These are phyloP conservation scores for Parnassius orleans DNA, from an alignment of 2,888 invertebrate species.

Conservation along the genomic window DNA sequence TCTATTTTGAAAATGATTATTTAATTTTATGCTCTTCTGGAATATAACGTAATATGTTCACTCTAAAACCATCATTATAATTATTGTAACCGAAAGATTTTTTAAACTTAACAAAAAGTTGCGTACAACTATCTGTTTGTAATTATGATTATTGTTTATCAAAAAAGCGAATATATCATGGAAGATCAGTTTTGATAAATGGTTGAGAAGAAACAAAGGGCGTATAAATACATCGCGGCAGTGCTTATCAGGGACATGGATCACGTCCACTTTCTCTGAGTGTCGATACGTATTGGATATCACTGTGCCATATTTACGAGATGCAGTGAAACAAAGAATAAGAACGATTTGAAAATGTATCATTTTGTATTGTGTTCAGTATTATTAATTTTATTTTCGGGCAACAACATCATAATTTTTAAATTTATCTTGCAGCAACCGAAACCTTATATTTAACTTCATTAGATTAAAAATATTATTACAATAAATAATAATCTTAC, in stretches of 20 bases:
- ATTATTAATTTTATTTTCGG: background rate
- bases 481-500: slow-evolving; percentile 17
- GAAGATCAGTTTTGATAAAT: slow-evolving; percentile 42
- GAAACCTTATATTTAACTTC: background rate
- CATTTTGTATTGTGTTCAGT: background rate
- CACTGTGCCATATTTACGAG: slow-evolving; percentile 2
- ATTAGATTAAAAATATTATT: slow-evolving; percentile 4
- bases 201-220: slow-evolving; percentile 76
- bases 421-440: background rate
- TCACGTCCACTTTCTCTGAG: slow-evolving; percentile 70
- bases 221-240: slow-evolving; percentile 72
- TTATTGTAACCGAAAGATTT: too few relatives aligned
- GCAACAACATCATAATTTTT: background rate
- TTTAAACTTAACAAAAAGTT: too few relatives aligned
- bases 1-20: too few relatives aligned
- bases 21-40: too few relatives aligned
- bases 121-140: slow-evolving; percentile 31
- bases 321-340: background rate
- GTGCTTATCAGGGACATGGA: slow-evolving; percentile 64
- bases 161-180: background rate
- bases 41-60: too few relatives aligned
- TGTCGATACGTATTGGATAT: slow-evolving; percentile 44
- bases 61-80: too few relatives aligned
- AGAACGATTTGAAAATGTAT: background rate
- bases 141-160: slow-evolving; percentile 33